Evolutionary conservation across 2,113 vertebrate species (phyloP), one percentile per base, ranked within the genome.

Genomic region (Rhodinocichla rosea): DNA sequence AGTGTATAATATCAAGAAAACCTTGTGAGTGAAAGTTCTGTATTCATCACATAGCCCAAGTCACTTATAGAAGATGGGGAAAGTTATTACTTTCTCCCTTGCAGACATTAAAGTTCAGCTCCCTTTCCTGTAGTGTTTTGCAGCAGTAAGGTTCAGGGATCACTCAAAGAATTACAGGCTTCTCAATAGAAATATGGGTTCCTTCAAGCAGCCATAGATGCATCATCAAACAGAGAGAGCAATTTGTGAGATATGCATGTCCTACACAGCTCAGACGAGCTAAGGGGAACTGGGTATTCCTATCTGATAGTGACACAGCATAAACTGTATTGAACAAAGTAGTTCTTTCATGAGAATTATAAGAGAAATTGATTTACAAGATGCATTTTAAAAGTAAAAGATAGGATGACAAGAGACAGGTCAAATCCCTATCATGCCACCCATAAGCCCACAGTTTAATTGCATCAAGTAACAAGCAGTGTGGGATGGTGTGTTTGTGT

Each of bases 51-150:
- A 83, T 71, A 94, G 90, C 94, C 81, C 92, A 90, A 96, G 96
- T 95, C 95, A 94, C 97, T 98, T 97, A 97, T 30, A 92, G 93
- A 96, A 95, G 92, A 97, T 93, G 94, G 45, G 76, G 81, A 96
- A 98, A 97, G 96, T 97, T 98, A 98, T 98, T 98, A 97, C 95
- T 98, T 98, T 97, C 96, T 93, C 86, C 95, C 96, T 97, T 96
- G 81, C 91, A 95, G 97, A 96, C 94, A 96, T 96, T 95, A 97
- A 97, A 98, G 98, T 98, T 98, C 98, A 98, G 59, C 69, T 88
- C 79, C 87, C 93, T 94, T 95, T 97, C 83, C 92, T 96, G 95
- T 91, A 90, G 89, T 85, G 60, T 90, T 97, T 97, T 97, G 83
- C 91, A 96, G 96, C 91, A 97, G 97, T 97, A 97, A 98, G 92